phyloP scores from a whole-genome alignment of 2,888 invertebrate species.

The Zaprionus obscuricornis region DNA sequence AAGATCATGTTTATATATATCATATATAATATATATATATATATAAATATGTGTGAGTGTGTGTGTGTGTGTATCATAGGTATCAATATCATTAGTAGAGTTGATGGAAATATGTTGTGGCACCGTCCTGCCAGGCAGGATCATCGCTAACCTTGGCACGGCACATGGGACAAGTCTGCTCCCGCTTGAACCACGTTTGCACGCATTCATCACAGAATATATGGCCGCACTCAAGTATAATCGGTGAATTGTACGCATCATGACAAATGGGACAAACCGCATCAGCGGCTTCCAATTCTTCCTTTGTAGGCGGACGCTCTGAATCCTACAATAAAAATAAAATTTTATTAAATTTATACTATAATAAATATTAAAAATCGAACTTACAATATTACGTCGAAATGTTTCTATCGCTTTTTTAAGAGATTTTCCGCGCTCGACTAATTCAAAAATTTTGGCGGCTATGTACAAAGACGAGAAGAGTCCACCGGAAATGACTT shows the following conservation, averaged over 20 bases:
- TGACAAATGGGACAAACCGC: conserved; percentile 96
- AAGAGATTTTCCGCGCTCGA: conserved; percentile 87
- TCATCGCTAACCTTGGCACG: conserved; percentile 93
- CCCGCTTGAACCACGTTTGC: conserved; percentile 94
- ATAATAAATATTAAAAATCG: too few relatives aligned
- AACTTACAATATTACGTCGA: conserved; percentile 90
- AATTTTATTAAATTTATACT: background rate
- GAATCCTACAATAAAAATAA: conserved; percentile 87
- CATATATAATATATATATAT: too few relatives aligned
- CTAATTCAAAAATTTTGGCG: conserved; percentile 90
- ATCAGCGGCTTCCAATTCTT: conserved; percentile 91
- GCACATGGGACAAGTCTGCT: conserved; percentile 95
- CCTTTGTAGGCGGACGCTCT: conserved; percentile 91
- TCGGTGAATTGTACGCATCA: conserved; percentile 92
- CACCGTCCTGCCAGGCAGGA: conserved; percentile 92
- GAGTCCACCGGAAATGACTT: conserved; percentile 90
- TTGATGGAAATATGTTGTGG: conserved; percentile 92
- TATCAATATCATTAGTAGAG: too few relatives aligned
- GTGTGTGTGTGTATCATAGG: too few relatives aligned
- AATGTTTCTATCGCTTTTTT: conserved; percentile 89
- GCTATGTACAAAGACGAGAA: conserved; percentile 91
- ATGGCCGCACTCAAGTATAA: conserved; percentile 91
- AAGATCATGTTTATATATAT: too few relatives aligned
- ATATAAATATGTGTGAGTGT: too few relatives aligned
- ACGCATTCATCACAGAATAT: conserved; percentile 98